Percentiles rank a stretch among this genome's conserved stretches.
Evolutionary conservation across 2,888 invertebrate genomes (phyloP).

Genomic region (Listrodromus nycthemerus): DNA sequence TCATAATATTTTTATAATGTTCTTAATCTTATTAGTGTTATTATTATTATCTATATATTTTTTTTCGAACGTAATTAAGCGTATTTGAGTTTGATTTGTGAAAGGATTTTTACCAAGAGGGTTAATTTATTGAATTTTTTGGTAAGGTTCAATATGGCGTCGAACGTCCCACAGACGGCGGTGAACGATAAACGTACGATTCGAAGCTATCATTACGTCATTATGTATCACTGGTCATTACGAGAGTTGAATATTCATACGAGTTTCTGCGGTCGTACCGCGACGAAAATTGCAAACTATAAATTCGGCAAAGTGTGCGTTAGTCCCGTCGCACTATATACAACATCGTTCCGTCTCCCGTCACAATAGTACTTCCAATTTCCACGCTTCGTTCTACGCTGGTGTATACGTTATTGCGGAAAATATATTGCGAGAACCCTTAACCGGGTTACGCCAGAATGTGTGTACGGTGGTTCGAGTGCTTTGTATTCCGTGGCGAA

Average conservation of each 20-base stretch:
- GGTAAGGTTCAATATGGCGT: not conserved
- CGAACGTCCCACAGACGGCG: not conserved
- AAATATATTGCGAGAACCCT: constrained; percentile 21
- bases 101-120: not conserved
- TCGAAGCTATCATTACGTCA: constrained; percentile 8
- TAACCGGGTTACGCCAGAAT: constrained; percentile 47
- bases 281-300: constrained; percentile 59
- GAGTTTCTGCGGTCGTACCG: constrained; percentile 16
- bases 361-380: constrained; percentile 20
- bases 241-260: constrained; percentile 10
- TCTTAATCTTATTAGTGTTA: not conserved
- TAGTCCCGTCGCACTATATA: constrained; percentile 33
- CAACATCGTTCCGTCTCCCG: constrained; percentile 15
- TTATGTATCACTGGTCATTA: constrained; percentile 20
- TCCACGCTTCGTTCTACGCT: constrained; percentile 17
- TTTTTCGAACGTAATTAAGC: no score
- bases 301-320: constrained; percentile 51
- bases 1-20: not conserved
- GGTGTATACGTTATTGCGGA: constrained; percentile 45
- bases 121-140: not conserved
- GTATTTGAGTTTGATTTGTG: not conserved
- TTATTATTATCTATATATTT: not conserved
- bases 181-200: not conserved
- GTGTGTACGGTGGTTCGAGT: constrained; percentile 17
- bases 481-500: not conserved